Percentiles rank a stretch among this genome's conserved stretches.
phyloP scores from a whole-genome alignment of 2,888 invertebrate species.

The Drosophila monieri region DNA sequence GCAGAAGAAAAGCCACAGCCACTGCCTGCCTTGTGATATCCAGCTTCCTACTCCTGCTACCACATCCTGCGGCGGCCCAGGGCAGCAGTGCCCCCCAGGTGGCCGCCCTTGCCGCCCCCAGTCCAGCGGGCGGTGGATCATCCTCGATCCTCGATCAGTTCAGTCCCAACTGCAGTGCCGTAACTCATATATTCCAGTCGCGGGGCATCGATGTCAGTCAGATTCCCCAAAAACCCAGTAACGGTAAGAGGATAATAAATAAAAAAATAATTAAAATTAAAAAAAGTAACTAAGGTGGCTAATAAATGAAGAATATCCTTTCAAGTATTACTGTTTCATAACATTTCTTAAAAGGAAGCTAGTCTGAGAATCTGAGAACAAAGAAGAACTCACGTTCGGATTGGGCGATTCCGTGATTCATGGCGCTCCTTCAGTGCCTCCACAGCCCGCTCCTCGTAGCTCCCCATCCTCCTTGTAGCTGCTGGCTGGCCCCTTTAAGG shows the following conservation, averaged over 20 bases:
- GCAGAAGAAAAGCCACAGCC: slow-evolving; percentile 44
- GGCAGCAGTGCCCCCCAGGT: slow-evolving; percentile 21
- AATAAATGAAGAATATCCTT: background rate
- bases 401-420: slow-evolving; percentile 38
- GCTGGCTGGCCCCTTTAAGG: slow-evolving; percentile 33
- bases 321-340: slow-evolving; percentile 34
- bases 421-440: slow-evolving; percentile 27
- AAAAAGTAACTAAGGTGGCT: background rate
- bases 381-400: slow-evolving; percentile 21
- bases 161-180: slow-evolving; percentile 84
- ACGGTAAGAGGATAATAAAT: slow-evolving; percentile 82
- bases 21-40: slow-evolving; percentile 64
- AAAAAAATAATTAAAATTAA: background rate
- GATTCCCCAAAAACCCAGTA: slow-evolving; percentile 85
- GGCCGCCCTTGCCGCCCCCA: slow-evolving; percentile 66
- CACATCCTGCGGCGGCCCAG: slow-evolving; percentile 7
- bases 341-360: slow-evolving; percentile 28
- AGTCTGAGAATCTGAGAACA: slow-evolving; percentile 22
- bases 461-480: background rate
- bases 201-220: slow-evolving; percentile 85
- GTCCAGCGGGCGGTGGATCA: slow-evolving; percentile 43
- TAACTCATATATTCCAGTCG: slow-evolving; percentile 84
- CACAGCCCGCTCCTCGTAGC: slow-evolving; percentile 2
- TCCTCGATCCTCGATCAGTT: slow-evolving; percentile 82
- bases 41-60: slow-evolving; percentile 47